A percentile compares a stretch with the other conserved stretches of the same genome.
phyloP scores from a whole-genome alignment of 2,113 vertebrate genomes.

The Girardinichthys multiradiatus region DNA sequence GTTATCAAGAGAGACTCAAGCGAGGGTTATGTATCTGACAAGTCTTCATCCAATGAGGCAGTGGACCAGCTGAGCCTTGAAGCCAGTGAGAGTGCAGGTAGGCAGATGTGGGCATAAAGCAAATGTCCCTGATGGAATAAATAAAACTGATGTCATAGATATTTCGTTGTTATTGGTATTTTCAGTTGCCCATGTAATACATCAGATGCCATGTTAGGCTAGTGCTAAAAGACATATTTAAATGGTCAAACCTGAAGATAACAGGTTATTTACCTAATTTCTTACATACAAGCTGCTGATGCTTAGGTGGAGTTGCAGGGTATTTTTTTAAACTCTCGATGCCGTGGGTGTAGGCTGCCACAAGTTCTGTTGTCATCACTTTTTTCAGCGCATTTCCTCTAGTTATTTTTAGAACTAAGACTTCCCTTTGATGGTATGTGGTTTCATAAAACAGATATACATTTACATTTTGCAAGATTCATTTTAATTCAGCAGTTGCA shows the following conservation, averaged over 20 bases:
- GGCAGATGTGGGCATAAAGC: constrained; percentile 52
- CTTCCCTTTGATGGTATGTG: constrained; percentile 19
- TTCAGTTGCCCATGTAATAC: constrained; percentile 8
- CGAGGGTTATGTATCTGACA: constrained; percentile 77
- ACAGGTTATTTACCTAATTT: constrained; percentile 11
- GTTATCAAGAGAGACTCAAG: constrained; percentile 75
- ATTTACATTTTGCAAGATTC: neutral
- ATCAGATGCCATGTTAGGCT: neutral
- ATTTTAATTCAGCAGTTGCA: neutral
- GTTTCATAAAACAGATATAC: constrained; percentile 9
- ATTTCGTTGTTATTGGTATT: neutral
- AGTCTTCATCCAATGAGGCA: constrained; percentile 80
- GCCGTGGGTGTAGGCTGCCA: neutral
- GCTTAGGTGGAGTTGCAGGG: constrained; percentile 4
- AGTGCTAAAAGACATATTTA: constrained; percentile 1
- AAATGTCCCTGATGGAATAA: constrained; percentile 13
- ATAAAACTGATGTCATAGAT: constrained; percentile 1
- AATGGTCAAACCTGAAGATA: constrained; percentile 10
- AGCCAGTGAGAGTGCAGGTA: constrained; percentile 81
- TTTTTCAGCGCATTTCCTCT: constrained; percentile 21
- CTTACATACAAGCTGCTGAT: constrained; percentile 8
- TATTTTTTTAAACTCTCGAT: constrained; percentile 11
- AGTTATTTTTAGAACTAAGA: constrained; percentile 29
- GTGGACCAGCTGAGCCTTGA: constrained; percentile 77
- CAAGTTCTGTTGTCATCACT: constrained; percentile 10